Conservation (phyloP, 2,888 invertebrate species). For the Dendrolimus pini region DNA sequence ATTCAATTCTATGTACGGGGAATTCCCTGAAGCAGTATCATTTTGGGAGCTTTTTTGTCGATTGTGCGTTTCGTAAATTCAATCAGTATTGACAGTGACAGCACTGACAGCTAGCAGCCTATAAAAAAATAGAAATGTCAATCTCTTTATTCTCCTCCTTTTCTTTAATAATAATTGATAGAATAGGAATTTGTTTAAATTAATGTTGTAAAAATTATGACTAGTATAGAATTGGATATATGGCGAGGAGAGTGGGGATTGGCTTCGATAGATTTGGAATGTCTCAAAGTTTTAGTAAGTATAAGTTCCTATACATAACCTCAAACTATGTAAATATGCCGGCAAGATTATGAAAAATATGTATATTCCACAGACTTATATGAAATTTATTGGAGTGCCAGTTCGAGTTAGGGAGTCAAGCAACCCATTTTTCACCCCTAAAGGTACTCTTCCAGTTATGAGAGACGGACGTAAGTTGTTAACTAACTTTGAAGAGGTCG, state of each 20-base stretch:
- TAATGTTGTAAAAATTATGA: conserved; percentile 30
- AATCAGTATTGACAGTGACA: too few relatives aligned
- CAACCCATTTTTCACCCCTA: conserved; percentile 85
- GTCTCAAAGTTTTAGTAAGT: conserved; percentile 87
- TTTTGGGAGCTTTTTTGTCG: too few relatives aligned
- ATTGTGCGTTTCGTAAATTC: too few relatives aligned
- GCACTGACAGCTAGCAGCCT: too few relatives aligned
- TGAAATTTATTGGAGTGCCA: conserved; percentile 87
- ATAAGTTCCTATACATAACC: conserved; percentile 68
- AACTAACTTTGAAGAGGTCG: conserved; percentile 81
- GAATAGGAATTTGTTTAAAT: too few relatives aligned
- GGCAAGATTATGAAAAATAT: conserved; percentile 21
- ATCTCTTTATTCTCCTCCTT: too few relatives aligned
- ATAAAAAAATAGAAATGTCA: conserved; percentile 9
- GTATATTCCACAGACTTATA: conserved; percentile 66
- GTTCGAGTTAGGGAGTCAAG: conserved; percentile 80
- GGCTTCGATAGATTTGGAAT: conserved; percentile 89
- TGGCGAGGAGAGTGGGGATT: conserved; percentile 93
- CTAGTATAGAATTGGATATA: conserved; percentile 80
- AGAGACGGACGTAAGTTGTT: conserved; percentile 75
- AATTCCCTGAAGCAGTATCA: too few relatives aligned
- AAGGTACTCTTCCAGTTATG: conserved; percentile 83
- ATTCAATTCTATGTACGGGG: too few relatives aligned
- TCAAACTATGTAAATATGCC: conserved; percentile 24
- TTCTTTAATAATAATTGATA: too few relatives aligned